Conservation (phyloP, 2,797 vertebrate species). For the Phoeniculus purpureus region DNA sequence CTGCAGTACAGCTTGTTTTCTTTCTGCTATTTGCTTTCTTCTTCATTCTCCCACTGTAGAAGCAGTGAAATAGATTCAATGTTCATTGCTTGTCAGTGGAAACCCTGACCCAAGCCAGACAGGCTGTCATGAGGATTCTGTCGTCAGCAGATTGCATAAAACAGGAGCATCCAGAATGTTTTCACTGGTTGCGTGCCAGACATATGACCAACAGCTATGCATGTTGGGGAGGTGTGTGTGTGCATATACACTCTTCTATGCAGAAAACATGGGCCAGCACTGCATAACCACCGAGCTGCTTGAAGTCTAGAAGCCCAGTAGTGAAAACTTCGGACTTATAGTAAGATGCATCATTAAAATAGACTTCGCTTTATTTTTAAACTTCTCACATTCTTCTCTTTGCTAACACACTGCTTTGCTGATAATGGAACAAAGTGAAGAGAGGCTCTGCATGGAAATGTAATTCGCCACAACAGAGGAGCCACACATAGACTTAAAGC, state of each 20-base stretch:
- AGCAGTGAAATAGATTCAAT: slow-evolving; percentile 17
- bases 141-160: slow-evolving; percentile 6
- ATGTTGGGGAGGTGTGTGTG: not conserved
- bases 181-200: not conserved
- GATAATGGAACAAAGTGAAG: not conserved
- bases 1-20: not conserved
- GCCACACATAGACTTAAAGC: not conserved
- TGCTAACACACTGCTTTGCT: not conserved
- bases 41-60: not conserved
- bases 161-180: not conserved
- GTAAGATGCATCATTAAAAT: not conserved
- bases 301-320: not conserved
- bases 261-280: not conserved
- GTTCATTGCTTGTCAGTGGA: not conserved
- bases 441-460: not conserved
- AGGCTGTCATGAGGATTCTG: not conserved
- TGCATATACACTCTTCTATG: not conserved
- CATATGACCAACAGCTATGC: not conserved
- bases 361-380: not conserved
- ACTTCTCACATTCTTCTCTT: not conserved
- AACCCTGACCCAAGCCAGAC: not conserved
- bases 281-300: not conserved
- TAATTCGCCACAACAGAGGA: not conserved
- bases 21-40: not conserved
- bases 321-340: not conserved